Evolutionary conservation across 2,113 vertebrate species (phyloP), one percentile per base, ranked within the genome.

Genomic region (Prionailurus bengalensis): DNA sequence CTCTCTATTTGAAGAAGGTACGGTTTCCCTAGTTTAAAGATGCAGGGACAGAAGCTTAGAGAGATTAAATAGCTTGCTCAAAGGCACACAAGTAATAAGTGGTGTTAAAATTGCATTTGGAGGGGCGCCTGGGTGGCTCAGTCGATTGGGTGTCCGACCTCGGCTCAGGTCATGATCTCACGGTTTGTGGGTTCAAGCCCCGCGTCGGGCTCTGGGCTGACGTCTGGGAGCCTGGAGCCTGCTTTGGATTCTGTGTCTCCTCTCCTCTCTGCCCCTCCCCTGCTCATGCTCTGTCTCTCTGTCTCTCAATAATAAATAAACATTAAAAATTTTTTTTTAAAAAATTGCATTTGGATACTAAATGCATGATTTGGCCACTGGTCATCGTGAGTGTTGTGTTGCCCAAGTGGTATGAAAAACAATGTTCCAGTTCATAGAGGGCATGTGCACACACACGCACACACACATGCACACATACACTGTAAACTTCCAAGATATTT

Each of bases 391-490:
- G 9, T 42, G 45, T 19, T 36, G 2, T 15, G 36, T 15, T 79
- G 33, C 7, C 15, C 36, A 71, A 87, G 68, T 25, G 29, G 71
- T 19, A 13, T 55, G 29, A 55, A 36, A 80, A 12, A n/a, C 27
- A 23, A n/a, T 16, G 33, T 29, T 55, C 63, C 36, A 31, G 42
- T 70, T 66, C 65, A 48, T 0, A 63, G 78, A 23, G 13, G 63
- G 8, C 48, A 5, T n/a, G n/a, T 9, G 9, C 2, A 11, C 3
- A 55, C 29, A n/a, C 6, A 23, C 5, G 39, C 48, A 92, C 19
- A 31, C 36, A 97, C 98, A 98, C 7, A 51, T 3, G 39, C 45
- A 53, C 5, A 51, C 61, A 87, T 17, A 70, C 23, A 33, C 17
- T 21, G n/a, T 48, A 53, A 25, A 70, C 15, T 76, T 86, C 58